phyloP scores from a whole-genome alignment of 2,888 invertebrate genomes.

The Periphyllus acericola region DNA sequence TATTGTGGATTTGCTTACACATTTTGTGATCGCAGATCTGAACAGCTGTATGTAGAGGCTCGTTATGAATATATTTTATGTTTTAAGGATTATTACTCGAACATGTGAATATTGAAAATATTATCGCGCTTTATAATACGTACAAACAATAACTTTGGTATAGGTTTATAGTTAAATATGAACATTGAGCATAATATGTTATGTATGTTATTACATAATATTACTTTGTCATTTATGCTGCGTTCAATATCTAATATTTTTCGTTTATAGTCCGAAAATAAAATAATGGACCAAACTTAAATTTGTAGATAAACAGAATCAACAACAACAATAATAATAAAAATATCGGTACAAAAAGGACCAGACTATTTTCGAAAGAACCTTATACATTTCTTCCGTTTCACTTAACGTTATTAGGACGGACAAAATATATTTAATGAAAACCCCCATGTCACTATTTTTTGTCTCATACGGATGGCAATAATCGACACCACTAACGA shows the following conservation, averaged over 20 bases:
- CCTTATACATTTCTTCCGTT: conserved; percentile 6
- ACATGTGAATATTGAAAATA: no score
- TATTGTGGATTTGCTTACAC: no score
- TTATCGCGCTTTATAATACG: no score
- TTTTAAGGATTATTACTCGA: neutral
- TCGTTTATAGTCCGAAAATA: neutral
- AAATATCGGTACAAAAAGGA: conserved; percentile 14
- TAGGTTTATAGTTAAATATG: no score
- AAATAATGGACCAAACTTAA: neutral
- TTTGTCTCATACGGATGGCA: neutral
- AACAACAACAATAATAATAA: conserved; percentile 10
- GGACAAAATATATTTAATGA: conserved; percentile 18
- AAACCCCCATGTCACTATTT: neutral
- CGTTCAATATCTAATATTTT: no score
- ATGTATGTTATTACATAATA: no score
- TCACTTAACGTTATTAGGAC: conserved; percentile 33
- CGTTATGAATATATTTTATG: no score
- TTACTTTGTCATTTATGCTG: no score
- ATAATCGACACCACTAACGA: neutral
- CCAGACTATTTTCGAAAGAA: neutral
- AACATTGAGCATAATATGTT: no score
- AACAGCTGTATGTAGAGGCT: no score
- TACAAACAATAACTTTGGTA: no score
- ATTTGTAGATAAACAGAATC: neutral
- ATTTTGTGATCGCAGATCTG: no score